These are phyloP conservation scores for Stenchaetothrips biformis DNA, from an alignment of 2,888 invertebrate species.

Conservation along the genomic window DNA sequence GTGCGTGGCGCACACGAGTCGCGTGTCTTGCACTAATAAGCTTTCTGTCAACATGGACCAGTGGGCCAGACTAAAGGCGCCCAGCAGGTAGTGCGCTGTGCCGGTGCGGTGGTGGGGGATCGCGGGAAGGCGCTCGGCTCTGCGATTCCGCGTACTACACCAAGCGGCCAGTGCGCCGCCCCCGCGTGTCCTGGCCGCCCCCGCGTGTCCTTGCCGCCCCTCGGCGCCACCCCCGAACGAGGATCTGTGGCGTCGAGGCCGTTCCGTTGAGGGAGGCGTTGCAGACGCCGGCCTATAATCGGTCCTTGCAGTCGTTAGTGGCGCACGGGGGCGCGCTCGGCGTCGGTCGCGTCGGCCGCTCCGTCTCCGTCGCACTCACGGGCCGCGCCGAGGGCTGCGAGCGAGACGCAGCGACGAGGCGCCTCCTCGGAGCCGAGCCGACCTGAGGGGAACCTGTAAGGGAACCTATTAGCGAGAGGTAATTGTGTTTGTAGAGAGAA, in stretches of 20 bases:
- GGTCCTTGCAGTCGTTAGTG: neutral
- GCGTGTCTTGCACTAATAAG: neutral
- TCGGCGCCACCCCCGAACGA: neutral
- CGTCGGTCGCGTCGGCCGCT: no score
- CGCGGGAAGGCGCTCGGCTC: no score
- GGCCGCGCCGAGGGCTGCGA: neutral
- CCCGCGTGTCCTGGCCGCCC: neutral
- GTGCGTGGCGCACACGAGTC: neutral
- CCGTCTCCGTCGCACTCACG: neutral
- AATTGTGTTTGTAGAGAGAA: conserved; percentile 23
- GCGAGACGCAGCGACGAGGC: neutral
- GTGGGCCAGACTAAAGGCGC: neutral
- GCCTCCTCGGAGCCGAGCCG: neutral
- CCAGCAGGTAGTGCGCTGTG: neutral
- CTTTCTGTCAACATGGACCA: neutral
- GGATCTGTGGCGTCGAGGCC: no score
- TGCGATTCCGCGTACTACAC: no score
- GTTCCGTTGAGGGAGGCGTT: no score
- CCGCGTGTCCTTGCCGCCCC: neutral
- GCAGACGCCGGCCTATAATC: neutral
- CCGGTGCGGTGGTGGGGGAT: no score
- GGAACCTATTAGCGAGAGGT: conserved; percentile 15
- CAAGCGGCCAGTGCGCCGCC: neutral
- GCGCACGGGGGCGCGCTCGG: neutral
- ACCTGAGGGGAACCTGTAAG: neutral